phyloP scores from a whole-genome alignment of 2,113 vertebrate species.

The Zosterops hypoxanthus region DNA sequence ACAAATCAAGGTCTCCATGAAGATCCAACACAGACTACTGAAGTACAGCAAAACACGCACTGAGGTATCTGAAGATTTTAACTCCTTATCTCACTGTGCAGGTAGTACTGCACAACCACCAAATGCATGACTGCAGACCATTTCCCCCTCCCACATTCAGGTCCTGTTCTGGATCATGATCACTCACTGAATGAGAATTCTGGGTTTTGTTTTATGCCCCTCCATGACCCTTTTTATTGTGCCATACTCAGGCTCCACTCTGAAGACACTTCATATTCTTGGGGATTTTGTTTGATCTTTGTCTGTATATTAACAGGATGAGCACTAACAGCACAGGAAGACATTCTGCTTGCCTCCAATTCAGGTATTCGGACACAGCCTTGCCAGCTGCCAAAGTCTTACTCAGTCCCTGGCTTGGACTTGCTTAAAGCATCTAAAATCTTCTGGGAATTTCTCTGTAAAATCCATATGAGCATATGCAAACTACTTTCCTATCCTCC shows the following conservation, averaged over 20 bases:
- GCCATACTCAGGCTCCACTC: neutral
- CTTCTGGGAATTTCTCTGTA: neutral
- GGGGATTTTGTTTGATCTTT: neutral
- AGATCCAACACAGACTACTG: neutral
- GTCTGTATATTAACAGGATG: neutral
- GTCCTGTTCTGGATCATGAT: neutral
- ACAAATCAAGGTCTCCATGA: neutral
- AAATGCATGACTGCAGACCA: neutral
- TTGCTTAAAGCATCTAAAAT: neutral
- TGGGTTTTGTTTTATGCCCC: neutral
- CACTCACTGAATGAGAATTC: neutral
- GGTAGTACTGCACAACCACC: neutral
- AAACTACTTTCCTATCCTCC: neutral
- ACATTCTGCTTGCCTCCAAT: neutral
- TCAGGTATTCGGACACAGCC: neutral
- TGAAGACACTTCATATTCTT: neutral
- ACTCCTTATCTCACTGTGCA: neutral
- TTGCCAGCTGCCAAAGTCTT: neutral
- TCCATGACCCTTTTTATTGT: neutral
- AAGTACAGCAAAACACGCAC: fast-evolving
- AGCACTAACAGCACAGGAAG: neutral
- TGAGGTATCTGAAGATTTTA: neutral
- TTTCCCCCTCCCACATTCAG: neutral
- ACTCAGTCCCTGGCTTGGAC: neutral
- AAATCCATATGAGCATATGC: neutral